Evolutionary conservation across 1,140 invertebrate species (phyloP), one percentile per base, ranked within the genome.

Genomic region (Pachyrhynchus sulphureomaculatus): DNA sequence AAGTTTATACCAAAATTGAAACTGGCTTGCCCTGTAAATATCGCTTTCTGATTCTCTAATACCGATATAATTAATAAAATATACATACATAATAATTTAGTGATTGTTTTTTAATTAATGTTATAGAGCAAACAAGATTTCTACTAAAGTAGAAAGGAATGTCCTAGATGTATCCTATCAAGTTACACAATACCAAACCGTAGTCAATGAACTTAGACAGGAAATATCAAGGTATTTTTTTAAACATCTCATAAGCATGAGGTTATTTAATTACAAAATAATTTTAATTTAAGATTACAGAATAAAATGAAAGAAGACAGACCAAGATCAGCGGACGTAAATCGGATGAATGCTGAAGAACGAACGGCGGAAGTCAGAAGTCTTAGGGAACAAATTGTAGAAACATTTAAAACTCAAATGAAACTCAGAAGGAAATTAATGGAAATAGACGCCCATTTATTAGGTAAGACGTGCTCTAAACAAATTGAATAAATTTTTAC

Each of bases 331-430:
- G 73, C 72, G 0, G 73, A 75, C 18, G 59, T 74, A 1, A 69
- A 65, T 24, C 57, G 64, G 13, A 64, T 71, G 41, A 72, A 68
- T 44, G 67, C 70, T n/a, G 66, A 75, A 58, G 66, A 75, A 60
- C 26, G 72, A 5, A 67, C 78, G 67, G 78, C 79, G 1, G 83
- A 89, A 67, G 79, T 94, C 26, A 88, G 87, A 64, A 83, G 84
- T 36, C 72, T 95, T 2, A 81, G 91, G 32, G 90, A 94, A 59
- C 87, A 92, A 68, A 90, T 95, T 10, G 86, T 95, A 0, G 84
- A 87, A 0, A 90, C 89, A 0, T 96, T 95, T 74, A 90, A 92
- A 64, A 90, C 93, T 62, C 93, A 95, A 76, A 95, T 95, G 92
- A 86, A 90, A 65, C 76, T 95, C 0, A 83, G 92, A 37, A 81